Percentiles rank a stretch among this genome's conserved stretches.
phyloP scores from a whole-genome alignment of 1,140 invertebrate species.

The Drosophila novamexicana region DNA sequence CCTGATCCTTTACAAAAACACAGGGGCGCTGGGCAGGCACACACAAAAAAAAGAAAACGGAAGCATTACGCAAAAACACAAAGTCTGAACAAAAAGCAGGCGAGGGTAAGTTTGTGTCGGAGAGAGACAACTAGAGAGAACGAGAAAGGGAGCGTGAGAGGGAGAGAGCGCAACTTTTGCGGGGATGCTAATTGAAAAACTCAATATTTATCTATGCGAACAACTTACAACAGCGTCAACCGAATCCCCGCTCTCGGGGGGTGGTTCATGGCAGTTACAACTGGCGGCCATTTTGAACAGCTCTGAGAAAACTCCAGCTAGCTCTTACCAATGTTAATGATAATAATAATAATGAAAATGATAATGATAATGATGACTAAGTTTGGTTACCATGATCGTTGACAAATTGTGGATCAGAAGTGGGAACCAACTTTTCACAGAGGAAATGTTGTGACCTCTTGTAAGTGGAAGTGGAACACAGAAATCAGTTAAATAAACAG shows the following conservation, averaged over 20 bases:
- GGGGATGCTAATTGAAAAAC: conserved; percentile 78
- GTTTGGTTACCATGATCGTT: conserved; percentile 46
- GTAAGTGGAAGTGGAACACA: conserved; percentile 47
- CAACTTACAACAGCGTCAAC: conserved; percentile 25
- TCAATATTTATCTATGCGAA: conserved; percentile 72
- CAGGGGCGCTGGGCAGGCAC: conserved; percentile 6
- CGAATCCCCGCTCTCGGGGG: conserved; percentile 49
- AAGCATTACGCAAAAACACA: conserved; percentile 21
- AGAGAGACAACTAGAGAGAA: neutral
- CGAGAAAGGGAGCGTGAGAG: neutral
- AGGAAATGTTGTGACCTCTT: conserved; percentile 52
- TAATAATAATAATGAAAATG: conserved; percentile 9
- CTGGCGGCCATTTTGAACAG: conserved; percentile 62
- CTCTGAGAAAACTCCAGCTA: neutral
- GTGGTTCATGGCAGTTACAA: conserved; percentile 44
- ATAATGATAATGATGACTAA: conserved; percentile 9
- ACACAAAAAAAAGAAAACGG: conserved; percentile 14
- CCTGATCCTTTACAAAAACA: conserved; percentile 81
- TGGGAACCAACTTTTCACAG: conserved; percentile 29
- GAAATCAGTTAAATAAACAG: conserved; percentile 77
- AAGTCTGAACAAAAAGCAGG: conserved; percentile 28
- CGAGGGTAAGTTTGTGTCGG: conserved; percentile 31
- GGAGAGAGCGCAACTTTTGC: conserved; percentile 22
- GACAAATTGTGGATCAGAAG: conserved; percentile 50
- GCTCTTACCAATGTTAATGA: conserved; percentile 6